Percentiles rank a stretch among this genome's conserved stretches.
Conservation (phyloP, 2,888 invertebrate genomes). For the Lymantria monacha region DNA sequence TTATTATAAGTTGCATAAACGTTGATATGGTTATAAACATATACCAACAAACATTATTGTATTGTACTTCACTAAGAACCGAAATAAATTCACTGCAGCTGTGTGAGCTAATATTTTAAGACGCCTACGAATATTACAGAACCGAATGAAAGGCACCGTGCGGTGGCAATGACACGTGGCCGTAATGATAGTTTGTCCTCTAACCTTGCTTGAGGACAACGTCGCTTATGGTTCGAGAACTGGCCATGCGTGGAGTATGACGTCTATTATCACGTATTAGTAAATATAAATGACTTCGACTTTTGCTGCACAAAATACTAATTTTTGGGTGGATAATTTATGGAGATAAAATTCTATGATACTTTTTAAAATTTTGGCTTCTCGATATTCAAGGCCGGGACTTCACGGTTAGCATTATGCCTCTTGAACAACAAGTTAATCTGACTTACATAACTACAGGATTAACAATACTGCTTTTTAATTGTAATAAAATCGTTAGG, state of each 20-base stretch:
- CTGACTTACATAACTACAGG: too few relatives aligned
- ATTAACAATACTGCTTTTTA: too few relatives aligned
- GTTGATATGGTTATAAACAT: background rate
- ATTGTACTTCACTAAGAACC: background rate
- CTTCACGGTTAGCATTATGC: too few relatives aligned
- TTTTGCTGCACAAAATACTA: too few relatives aligned
- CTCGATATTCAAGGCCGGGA: too few relatives aligned
- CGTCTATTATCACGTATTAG: background rate
- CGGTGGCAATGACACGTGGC: constrained; percentile 23
- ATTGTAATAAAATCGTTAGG: too few relatives aligned
- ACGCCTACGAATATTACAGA: background rate
- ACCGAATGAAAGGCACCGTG: background rate
- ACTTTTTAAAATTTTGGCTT: too few relatives aligned
- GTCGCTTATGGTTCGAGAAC: constrained; percentile 22
- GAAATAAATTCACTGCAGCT: background rate
- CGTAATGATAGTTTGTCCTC: constrained; percentile 20
- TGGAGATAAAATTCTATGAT: too few relatives aligned
- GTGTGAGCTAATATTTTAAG: background rate
- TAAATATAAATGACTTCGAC: background rate
- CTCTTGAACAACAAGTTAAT: too few relatives aligned
- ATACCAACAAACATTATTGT: background rate
- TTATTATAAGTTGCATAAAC: too few relatives aligned
- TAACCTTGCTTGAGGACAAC: constrained; percentile 32
- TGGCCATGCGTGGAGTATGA: background rate
- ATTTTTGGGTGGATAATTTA: too few relatives aligned